Evolutionary conservation across 2,888 invertebrate species (phyloP).

Genomic region (Agonopterix alstromeriana): DNA sequence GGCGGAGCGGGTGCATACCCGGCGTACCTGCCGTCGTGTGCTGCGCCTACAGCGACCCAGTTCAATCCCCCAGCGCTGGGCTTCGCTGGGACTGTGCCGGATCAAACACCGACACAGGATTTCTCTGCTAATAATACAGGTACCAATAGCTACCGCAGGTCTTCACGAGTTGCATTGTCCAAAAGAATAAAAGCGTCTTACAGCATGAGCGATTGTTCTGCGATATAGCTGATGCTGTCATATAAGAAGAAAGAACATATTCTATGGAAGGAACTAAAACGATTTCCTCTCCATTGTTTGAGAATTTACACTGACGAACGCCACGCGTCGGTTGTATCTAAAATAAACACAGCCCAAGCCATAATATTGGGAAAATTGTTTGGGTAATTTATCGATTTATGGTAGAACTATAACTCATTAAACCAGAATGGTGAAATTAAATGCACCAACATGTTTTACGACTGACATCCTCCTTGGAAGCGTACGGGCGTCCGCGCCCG

Average conservation of each 20-base stretch:
- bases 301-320: too few species aligned
- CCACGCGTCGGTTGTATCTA: background rate
- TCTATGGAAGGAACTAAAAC: too few species aligned
- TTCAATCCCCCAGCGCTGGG: conserved; percentile 86
- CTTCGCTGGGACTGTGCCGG: conserved; percentile 82
- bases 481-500: conserved; percentile 12
- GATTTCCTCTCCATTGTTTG: too few species aligned
- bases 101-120: conserved; percentile 78
- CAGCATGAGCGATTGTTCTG: too few species aligned
- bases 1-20: conserved; percentile 91
- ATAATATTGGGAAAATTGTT: conserved; percentile 15
- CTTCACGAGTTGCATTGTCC: too few species aligned
- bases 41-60: conserved; percentile 81
- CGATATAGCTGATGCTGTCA: too few species aligned
- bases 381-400: conserved; percentile 35
- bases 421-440: conserved; percentile 58
- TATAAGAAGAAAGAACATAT: too few species aligned
- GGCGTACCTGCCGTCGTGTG: conserved; percentile 88
- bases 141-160: conserved; percentile 19
- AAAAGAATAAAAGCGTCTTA: too few species aligned
- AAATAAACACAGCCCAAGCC: conserved; percentile 3
- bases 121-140: conserved; percentile 77
- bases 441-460: conserved; percentile 65
- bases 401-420: conserved; percentile 46
- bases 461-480: conserved; percentile 61